Conservation (phyloP, 2,797 vertebrate genomes). For the Falco biarmicus region DNA sequence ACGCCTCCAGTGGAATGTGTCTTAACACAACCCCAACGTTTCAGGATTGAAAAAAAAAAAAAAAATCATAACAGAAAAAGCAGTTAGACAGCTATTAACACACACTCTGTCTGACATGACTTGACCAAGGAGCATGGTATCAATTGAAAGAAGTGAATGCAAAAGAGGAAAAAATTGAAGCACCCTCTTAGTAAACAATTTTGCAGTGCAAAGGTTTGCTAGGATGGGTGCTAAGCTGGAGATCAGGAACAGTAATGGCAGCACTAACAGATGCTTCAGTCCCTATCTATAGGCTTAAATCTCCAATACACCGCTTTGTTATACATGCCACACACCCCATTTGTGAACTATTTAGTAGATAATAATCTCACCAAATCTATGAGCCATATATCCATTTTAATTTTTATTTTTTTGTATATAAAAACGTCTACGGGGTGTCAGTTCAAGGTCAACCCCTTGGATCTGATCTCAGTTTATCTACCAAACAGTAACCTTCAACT, state of each 20-base stretch:
- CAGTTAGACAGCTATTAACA: not conserved
- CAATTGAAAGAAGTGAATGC: not conserved
- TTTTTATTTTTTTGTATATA: not conserved
- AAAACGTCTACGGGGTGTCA: not conserved
- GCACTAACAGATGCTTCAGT: not conserved
- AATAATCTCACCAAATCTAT: not conserved
- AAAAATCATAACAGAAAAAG: not conserved
- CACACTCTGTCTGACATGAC: not conserved
- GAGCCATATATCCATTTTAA: not conserved
- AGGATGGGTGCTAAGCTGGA: not conserved
- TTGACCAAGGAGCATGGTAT: not conserved
- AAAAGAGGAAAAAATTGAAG: not conserved
- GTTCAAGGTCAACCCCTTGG: not conserved
- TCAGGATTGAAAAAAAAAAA: not conserved
- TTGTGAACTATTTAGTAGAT: not conserved
- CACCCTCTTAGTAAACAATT: not conserved
- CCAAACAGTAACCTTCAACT: constrained; percentile 27
- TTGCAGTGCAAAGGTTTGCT: not conserved
- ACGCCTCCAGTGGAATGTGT: constrained; percentile 20
- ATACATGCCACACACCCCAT: not conserved
- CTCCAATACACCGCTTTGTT: not conserved
- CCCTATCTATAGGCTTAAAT: not conserved
- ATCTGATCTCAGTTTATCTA: constrained; percentile 9
- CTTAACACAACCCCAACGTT: not conserved
- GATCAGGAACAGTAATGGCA: not conserved